Percentiles rank a stretch among this genome's conserved stretches.
Evolutionary conservation across 1,140 invertebrate genomes (phyloP).

Genomic region (Ceratina australensis): DNA sequence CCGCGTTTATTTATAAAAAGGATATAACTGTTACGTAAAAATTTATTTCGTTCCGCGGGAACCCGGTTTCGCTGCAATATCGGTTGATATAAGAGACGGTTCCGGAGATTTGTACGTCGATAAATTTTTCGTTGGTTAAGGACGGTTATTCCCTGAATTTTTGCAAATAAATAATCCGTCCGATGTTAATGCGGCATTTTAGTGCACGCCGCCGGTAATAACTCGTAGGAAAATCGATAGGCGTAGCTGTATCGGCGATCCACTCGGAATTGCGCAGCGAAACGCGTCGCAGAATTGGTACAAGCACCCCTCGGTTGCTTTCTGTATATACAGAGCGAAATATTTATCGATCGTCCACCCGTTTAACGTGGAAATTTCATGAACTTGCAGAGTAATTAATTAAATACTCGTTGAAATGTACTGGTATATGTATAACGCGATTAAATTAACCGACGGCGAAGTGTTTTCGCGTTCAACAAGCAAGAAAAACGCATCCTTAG

Average conservation of each 20-base stretch:
- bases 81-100: background rate
- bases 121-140: constrained; percentile 17
- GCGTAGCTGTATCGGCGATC: background rate
- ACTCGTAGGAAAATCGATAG: background rate
- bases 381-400: background rate
- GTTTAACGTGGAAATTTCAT: background rate
- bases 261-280: background rate
- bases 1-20: too few species aligned
- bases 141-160: background rate
- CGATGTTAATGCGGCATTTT: background rate
- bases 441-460: background rate
- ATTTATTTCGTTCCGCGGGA: too few species aligned
- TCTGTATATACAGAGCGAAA: background rate
- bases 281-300: background rate
- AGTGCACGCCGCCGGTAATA: background rate
- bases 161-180: background rate
- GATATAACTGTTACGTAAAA: too few species aligned
- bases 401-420: background rate
- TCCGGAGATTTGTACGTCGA: constrained; percentile 1
- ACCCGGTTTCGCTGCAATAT: too few species aligned
- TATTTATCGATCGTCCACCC: background rate
- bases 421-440: background rate
- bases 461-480: too few species aligned
- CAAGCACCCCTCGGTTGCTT: background rate
- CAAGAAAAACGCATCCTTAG: too few species aligned